phyloP scores from a whole-genome alignment of 2,888 invertebrate species.

The Eupithecia dodoneata region DNA sequence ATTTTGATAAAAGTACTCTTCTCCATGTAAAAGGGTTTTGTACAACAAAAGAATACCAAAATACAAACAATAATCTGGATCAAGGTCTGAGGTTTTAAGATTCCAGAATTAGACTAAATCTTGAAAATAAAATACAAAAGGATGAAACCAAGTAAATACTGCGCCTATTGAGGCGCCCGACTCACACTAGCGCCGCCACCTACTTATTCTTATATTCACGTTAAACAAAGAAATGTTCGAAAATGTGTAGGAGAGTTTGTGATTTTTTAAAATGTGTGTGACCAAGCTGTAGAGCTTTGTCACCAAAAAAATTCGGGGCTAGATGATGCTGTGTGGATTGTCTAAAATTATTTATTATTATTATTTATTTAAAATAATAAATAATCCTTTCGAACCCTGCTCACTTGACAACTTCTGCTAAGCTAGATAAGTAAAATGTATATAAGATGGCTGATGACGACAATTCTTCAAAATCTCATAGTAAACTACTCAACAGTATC shows the following conservation, averaged over 20 bases:
- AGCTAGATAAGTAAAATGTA: neutral
- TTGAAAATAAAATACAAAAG: neutral
- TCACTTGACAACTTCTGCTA: neutral
- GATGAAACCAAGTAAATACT: neutral
- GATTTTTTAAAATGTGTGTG: too few species aligned
- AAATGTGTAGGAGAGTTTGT: too few species aligned
- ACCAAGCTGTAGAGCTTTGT: too few species aligned
- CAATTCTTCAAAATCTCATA: constrained; percentile 28
- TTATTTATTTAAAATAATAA: too few species aligned
- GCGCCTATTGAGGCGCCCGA: neutral
- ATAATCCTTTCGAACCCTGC: neutral
- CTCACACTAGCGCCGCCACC: too few species aligned
- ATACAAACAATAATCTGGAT: neutral
- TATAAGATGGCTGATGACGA: neutral
- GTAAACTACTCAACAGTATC: constrained; percentile 36
- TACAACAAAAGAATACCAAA: neutral
- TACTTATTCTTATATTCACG: too few species aligned
- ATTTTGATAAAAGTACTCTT: neutral
- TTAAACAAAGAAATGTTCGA: too few species aligned
- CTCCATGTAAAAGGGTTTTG: neutral
- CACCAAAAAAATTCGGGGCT: too few species aligned
- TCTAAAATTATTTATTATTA: too few species aligned
- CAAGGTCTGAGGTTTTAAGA: neutral
- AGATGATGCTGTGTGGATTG: too few species aligned
- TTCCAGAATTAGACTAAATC: neutral